Evolutionary conservation across 2,113 vertebrate species (phyloP), one percentile per base, ranked within the genome.

Genomic region (Thunnus thynnus): DNA sequence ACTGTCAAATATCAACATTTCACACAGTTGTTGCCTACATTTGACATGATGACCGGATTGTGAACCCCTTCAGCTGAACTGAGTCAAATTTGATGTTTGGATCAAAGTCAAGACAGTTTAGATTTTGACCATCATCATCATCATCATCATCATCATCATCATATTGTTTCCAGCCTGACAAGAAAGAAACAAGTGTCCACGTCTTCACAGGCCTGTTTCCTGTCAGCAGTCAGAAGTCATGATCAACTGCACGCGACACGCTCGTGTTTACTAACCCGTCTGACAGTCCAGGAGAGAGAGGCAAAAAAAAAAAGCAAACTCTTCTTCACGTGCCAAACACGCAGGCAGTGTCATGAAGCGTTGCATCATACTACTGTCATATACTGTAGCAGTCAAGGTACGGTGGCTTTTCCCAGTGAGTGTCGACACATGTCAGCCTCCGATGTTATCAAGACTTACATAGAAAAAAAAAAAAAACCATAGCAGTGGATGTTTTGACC

Each of bases 321-420:
- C 20, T 6, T 41, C 36, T 41, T 8, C 7, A 41, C 36, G 74
- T 68, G 74, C 55, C 8, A 22, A 32, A 41, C 51, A 17, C 47
- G 55, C 63, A 6, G 51, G 46, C 69, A 0, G 68, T 47, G 69
- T 74, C 58, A 30, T 44, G 36, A 27, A 44, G 73, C 73, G 66
- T 84, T 41, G 7, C 36, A 8, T 41, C 36, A 41, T 41, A 41
- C 36, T 22, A 1, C 36, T 41, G 36, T 41, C 36, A 41, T 41
- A 41, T 41, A 8, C 36, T 41, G 36, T 41, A 41, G 36, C 36
- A 41, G 36, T 41, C 47, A 1, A 64, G 64, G 36, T 41, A 41
- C 9, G 36, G 36, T 41, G 7, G 36, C 36, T 9, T 41, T 9
- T 30, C 27, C 22, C 22, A 22, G 22, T 22, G 27, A 30, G 27